A percentile compares a stretch with the other conserved stretches of the same genome.
Conservation (phyloP, 2,888 invertebrate species). For the Melanotus villosus region DNA sequence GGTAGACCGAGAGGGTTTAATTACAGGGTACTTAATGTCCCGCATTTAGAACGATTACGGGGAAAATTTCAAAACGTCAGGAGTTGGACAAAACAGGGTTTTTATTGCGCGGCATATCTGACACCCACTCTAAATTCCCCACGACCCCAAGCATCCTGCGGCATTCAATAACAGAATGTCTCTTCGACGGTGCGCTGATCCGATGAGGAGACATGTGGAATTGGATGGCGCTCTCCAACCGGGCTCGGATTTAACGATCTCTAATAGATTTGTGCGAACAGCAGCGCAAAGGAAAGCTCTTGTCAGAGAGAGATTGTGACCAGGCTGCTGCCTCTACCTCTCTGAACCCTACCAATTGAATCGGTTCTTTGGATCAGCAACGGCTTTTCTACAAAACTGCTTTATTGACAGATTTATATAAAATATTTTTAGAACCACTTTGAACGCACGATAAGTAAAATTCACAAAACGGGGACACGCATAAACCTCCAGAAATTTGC, state of each 20-base stretch:
- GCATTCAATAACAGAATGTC: conserved; percentile 65
- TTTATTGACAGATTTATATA: conserved; percentile 48
- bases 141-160: conserved; percentile 55
- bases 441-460: conserved; percentile 43
- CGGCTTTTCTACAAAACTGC: conserved; percentile 47
- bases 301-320: conserved; percentile 62
- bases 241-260: conserved; percentile 68
- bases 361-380: conserved; percentile 55
- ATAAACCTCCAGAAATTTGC: conserved; percentile 42
- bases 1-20: conserved; percentile 19
- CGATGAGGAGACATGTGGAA: conserved; percentile 64
- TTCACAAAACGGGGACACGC: conserved; percentile 43
- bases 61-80: conserved; percentile 44
- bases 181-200: conserved; percentile 61
- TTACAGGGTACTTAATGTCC: conserved; percentile 22
- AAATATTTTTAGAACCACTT: conserved; percentile 50
- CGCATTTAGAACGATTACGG: conserved; percentile 21
- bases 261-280: conserved; percentile 68
- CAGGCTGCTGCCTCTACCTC: conserved; percentile 56
- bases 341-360: conserved; percentile 63
- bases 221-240: conserved; percentile 65
- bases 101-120: conserved; percentile 57
- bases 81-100: conserved; percentile 52
- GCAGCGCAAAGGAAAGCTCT: conserved; percentile 57
- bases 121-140: conserved; percentile 57